These are phyloP conservation scores for Mizuhopecten yessoensis DNA, from an alignment of 1,140 invertebrate species.

Conservation along the genomic window DNA sequence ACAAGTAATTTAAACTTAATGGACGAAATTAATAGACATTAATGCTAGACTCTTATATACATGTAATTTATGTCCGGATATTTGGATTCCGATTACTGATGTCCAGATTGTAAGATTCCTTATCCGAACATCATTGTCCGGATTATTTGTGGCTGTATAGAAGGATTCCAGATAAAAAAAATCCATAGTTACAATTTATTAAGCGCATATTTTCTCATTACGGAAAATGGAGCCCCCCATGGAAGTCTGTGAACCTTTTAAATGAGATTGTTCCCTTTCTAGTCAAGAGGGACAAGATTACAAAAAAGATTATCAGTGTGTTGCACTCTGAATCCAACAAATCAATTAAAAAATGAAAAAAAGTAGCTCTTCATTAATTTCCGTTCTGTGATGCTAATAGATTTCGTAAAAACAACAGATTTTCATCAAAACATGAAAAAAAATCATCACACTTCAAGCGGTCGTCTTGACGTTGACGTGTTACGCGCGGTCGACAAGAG, in stretches of 20 bases:
- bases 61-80: too few species aligned
- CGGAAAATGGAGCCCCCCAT: neutral
- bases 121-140: too few species aligned
- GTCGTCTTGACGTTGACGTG: neutral
- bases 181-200: too few species aligned
- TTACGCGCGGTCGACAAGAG: neutral
- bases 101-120: too few species aligned
- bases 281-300: neutral
- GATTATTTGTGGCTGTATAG: too few species aligned
- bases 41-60: too few species aligned
- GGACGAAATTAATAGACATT: too few species aligned
- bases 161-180: too few species aligned
- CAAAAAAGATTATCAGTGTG: neutral
- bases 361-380: neutral
- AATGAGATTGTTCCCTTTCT: neutral
- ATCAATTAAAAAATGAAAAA: neutral
- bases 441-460: neutral
- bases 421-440: constrained; percentile 25
- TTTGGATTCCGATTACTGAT: too few species aligned
- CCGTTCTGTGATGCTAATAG: neutral
- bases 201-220: constrained; percentile 9
- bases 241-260: constrained; percentile 3
- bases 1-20: too few species aligned
- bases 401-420: constrained; percentile 20
- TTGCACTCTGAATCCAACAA: neutral